Conservation (phyloP, 2,113 vertebrate genomes). For the Alouatta palliata region DNA sequence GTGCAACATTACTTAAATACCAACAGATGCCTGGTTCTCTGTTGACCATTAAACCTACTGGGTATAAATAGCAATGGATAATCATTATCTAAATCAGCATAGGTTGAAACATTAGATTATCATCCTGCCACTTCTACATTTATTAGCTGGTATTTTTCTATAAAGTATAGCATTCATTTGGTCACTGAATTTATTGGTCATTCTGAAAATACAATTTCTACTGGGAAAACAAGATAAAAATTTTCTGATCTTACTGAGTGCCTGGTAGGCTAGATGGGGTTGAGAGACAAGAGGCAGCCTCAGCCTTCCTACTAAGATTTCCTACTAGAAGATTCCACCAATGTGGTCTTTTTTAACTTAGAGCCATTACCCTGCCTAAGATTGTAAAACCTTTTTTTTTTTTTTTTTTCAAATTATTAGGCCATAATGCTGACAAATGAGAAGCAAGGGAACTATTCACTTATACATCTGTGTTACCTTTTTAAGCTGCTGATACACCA, state of each 20-base stretch:
- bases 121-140: not conserved
- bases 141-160: not conserved
- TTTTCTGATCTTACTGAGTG: not conserved
- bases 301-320: not conserved
- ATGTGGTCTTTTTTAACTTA: not conserved
- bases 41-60: not conserved
- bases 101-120: not conserved
- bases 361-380: not conserved
- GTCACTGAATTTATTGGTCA: not conserved
- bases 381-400: not conserved
- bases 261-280: not conserved
- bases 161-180: not conserved
- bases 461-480: not conserved
- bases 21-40: not conserved
- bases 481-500: not conserved
- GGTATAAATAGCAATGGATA: not conserved
- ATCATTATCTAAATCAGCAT: not conserved
- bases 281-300: not conserved
- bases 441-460: not conserved
- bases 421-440: not conserved
- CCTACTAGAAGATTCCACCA: not conserved
- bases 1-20: not conserved
- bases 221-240: not conserved
- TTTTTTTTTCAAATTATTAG: not conserved
- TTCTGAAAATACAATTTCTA: not conserved